Base-by-base conservation (phyloP, 2,888 invertebrate species). In the Xylota sylvarum region DNA sequence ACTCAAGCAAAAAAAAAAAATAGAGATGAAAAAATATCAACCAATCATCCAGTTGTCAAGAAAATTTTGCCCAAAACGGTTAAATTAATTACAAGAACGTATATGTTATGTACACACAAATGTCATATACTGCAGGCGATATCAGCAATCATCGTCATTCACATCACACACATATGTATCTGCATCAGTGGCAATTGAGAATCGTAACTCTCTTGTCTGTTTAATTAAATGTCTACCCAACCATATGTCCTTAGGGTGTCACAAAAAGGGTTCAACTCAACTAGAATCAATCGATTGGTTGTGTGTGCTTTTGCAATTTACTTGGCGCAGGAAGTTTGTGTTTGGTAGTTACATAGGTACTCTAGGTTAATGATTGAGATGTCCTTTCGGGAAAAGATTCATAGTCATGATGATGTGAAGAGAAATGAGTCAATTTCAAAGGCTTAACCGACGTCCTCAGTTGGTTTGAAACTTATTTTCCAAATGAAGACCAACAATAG, bases 151-250 rank as follows among this genome's bases (percentile, higher is more conserved):
- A 74, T 73, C 58, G 60, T 73, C 72, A 60, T 73, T 14, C 65
- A 12, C 65, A 65, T 65, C 65, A 65, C 35, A 65, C 17, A 14
- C 23, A 23, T 23, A 23, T 23, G 23, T 32, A 14, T 46, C 17
- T 43, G n/a, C 72, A 58, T 73, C 60, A 46, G 4, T 32, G 12
- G 35, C 48, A 78, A 35, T 55, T 17, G 60, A 14, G 40, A 40
- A 19, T 62, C 37, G 46, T 55, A 62, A 32, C 52, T 55, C 60
- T 69, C 76, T 32, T 55, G 69, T 76, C 55, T 76, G 56, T 43
- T 79, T 79, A 79, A 79, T 80, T 73, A 80, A 80, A 80, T 67
- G 80, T 72, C 37, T 69, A 32, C 7, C 37, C 69, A 37, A 50
- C 69, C 62, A 70, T 52, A 69, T 78, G 69, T 55, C 69, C 69